phyloP scores from a whole-genome alignment of 2,888 invertebrate genomes.

The Trachelus iudaicus region DNA sequence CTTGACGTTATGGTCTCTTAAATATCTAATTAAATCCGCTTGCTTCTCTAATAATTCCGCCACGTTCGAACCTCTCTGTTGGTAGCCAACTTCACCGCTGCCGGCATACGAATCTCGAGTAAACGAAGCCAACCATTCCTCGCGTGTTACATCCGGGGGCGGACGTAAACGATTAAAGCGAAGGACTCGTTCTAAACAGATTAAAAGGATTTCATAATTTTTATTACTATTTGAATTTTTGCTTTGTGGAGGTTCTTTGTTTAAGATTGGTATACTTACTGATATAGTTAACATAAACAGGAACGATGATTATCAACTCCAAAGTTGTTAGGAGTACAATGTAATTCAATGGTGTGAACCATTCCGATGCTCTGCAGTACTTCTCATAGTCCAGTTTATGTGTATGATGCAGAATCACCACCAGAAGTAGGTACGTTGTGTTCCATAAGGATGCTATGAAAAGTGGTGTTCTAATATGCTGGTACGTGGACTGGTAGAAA shows the following conservation, averaged over 20 bases:
- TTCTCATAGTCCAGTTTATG: slow-evolving; percentile 57
- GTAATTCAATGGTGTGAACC: slow-evolving; percentile 61
- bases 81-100: slow-evolving; percentile 67
- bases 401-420: slow-evolving; percentile 58
- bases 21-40: slow-evolving; percentile 77
- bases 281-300: slow-evolving; percentile 70
- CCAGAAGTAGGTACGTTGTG: slow-evolving; percentile 53
- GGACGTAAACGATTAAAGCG: slow-evolving; percentile 72
- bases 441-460: slow-evolving; percentile 72
- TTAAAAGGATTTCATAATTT: slow-evolving; percentile 7
- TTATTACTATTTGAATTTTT: neutral
- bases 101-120: slow-evolving; percentile 67
- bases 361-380: slow-evolving; percentile 68
- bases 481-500: slow-evolving; percentile 73
- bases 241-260: neutral
- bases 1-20: slow-evolving; percentile 75
- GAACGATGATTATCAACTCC: slow-evolving; percentile 64
- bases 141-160: slow-evolving; percentile 74
- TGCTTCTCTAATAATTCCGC: slow-evolving; percentile 75
- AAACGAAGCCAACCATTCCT: slow-evolving; percentile 70
- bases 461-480: slow-evolving; percentile 72
- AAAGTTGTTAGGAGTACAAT: slow-evolving; percentile 68
- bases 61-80: slow-evolving; percentile 49
- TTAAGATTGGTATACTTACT: slow-evolving; percentile 67
- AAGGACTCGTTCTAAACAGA: slow-evolving; percentile 69